phyloP scores from a whole-genome alignment of 1,140 invertebrate species.

The Trachymyrmex cornetzi region DNA sequence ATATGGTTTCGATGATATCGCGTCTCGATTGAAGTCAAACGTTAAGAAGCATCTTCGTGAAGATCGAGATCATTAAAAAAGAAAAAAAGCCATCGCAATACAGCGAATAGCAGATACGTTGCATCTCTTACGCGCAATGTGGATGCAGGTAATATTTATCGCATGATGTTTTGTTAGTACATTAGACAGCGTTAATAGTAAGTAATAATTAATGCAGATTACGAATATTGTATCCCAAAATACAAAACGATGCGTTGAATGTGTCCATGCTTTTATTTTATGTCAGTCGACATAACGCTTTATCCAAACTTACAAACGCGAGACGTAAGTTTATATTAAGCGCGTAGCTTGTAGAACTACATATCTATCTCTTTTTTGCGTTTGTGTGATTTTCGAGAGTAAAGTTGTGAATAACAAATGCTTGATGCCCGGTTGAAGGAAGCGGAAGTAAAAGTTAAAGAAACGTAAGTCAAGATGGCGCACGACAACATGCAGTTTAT shows the following conservation, averaged over 20 bases:
- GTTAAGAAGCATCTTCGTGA: background rate
- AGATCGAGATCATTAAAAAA: background rate
- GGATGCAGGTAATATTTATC: conserved; percentile 17
- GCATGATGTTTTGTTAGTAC: conserved; percentile 6
- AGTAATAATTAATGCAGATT: conserved; percentile 36
- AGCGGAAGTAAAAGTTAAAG: background rate
- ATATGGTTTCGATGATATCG: conserved; percentile 8
- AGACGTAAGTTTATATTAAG: background rate
- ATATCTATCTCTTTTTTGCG: background rate
- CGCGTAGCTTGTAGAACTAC: background rate
- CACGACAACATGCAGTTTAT: background rate
- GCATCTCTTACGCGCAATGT: conserved; percentile 1
- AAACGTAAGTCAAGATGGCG: background rate
- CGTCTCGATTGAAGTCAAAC: conserved; percentile 4
- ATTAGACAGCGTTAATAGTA: conserved; percentile 21
- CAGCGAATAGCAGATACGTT: background rate
- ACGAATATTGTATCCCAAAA: conserved; percentile 36
- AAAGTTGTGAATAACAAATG: background rate
- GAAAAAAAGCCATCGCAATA: background rate
- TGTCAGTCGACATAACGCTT: background rate
- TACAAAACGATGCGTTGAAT: conserved; percentile 47
- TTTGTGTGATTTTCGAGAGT: background rate
- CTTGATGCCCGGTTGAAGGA: background rate
- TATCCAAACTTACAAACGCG: background rate
- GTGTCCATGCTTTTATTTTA: conserved; percentile 41